Evolutionary conservation across 2,888 invertebrate species (phyloP), one percentile per base, ranked within the genome.

Genomic region (Reticulitermes lucifugus): DNA sequence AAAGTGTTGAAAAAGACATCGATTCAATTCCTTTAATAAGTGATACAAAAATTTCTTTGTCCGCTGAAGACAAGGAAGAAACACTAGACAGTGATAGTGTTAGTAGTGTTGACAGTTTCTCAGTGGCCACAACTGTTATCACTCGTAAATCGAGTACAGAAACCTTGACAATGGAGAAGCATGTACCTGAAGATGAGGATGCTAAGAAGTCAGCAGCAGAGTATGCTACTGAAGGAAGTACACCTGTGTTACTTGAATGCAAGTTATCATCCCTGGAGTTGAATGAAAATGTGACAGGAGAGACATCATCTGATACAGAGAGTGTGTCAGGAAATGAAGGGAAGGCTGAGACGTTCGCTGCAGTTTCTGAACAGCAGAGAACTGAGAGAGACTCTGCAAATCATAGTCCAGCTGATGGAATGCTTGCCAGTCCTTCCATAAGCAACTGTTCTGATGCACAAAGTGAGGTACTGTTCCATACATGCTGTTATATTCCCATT

Each of bases 361-460:
- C 46, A 14, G 41, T 43, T 7, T n/a, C 65, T 43, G 70, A 81
- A 43, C 46, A 41, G 22, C 81, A 81, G 10, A 59, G 81, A 65
- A 41, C 81, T 41, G 84, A 84, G 70, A 81, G 95, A 89, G 95
- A 96, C 91, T 96, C 96, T 43, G 96, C 96, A 41, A 96, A 95
- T 91, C 95, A 96, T 89, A 96, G 96, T 91, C 95, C 95, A 4
- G 93, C 94, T 84, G 96, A 95, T 88, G 94, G 94, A 65, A 94
- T 94, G 90, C 90, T 95, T 88, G 95, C 93, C 88, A 94, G 94
- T 90, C 94, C 94, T 86, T 94, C 94, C 85, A 92, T 94, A 89
- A 94, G 94, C 91, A 93, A 93, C 90, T 94, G 94, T 90, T 95
- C 94, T 86, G 95, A 95, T 90, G 93, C 93, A 89, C 94, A 94